Conservation (phyloP, 2,797 vertebrate species). For the Falco naumanni region DNA sequence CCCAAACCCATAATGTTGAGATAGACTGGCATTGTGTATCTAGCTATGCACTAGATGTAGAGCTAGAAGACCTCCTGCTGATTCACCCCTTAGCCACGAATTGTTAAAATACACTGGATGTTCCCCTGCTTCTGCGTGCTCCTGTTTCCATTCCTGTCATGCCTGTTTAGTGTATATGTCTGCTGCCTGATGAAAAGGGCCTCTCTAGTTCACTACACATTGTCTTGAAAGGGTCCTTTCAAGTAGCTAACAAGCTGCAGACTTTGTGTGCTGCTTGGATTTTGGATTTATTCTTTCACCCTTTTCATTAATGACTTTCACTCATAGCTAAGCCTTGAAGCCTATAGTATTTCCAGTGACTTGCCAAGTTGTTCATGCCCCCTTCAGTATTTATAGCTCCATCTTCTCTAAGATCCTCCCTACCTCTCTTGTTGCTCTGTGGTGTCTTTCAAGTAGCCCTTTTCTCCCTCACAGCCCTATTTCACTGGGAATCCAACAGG, state of each 20-base stretch:
- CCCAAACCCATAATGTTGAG: background rate
- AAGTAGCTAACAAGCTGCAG: background rate
- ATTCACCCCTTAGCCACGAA: background rate
- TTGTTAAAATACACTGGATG: background rate
- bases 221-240: background rate
- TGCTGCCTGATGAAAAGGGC: background rate
- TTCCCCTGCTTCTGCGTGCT: too few relatives aligned
- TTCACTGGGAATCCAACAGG: background rate
- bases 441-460: background rate
- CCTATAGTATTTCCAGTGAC: too few relatives aligned
- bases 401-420: background rate
- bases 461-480: background rate
- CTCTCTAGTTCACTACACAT: background rate
- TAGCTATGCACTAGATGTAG: background rate
- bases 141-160: background rate
- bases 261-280: background rate
- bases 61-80: background rate
- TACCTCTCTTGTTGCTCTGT: background rate
- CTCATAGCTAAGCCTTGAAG: background rate
- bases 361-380: background rate
- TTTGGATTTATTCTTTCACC: background rate
- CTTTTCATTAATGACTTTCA: background rate
- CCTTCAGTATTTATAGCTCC: background rate
- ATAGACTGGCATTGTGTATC: too few relatives aligned
- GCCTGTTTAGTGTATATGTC: background rate